These are phyloP conservation scores for Hipposideros armiger DNA, from an alignment of 2,113 vertebrate genomes.

Conservation along the genomic window DNA sequence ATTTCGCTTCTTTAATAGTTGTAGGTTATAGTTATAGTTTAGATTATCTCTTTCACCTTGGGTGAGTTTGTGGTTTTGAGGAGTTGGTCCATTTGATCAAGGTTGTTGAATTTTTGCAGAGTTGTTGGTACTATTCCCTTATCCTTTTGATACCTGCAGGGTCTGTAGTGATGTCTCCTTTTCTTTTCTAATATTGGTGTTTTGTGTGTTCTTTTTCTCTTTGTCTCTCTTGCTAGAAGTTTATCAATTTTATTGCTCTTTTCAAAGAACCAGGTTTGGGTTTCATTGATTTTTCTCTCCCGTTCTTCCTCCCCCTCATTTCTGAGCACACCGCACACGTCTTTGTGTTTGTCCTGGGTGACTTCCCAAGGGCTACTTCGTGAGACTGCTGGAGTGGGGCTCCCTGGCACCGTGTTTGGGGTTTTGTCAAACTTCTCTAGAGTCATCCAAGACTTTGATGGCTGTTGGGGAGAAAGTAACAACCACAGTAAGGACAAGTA, in stretches of 20 bases:
- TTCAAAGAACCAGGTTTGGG: not conserved
- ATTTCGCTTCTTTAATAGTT: not conserved
- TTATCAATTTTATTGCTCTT: not conserved
- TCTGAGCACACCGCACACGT: rapidly evolving
- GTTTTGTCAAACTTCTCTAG: not conserved
- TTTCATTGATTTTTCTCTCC: not conserved
- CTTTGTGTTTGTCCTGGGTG: not conserved
- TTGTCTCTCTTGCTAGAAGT: not conserved
- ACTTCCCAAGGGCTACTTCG: not conserved
- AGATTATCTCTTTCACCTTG: rapidly evolving
- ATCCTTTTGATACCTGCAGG: not conserved
- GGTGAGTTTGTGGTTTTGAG: not conserved
- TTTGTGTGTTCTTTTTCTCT: not conserved
- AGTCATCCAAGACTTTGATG: not conserved
- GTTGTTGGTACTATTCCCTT: rapidly evolving
- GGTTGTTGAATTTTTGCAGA: not conserved
- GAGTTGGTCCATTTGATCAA: not conserved
- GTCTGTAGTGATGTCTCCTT: not conserved
- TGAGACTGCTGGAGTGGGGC: not conserved
- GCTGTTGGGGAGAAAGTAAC: not conserved
- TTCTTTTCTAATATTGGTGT: not conserved
- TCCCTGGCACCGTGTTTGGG: not conserved
- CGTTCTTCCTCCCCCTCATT: not conserved
- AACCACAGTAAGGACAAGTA: not conserved
- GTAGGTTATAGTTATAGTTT: rapidly evolving